Evolutionary conservation across 2,888 invertebrate genomes (phyloP).

Genomic region (Notodonta dromedarius): DNA sequence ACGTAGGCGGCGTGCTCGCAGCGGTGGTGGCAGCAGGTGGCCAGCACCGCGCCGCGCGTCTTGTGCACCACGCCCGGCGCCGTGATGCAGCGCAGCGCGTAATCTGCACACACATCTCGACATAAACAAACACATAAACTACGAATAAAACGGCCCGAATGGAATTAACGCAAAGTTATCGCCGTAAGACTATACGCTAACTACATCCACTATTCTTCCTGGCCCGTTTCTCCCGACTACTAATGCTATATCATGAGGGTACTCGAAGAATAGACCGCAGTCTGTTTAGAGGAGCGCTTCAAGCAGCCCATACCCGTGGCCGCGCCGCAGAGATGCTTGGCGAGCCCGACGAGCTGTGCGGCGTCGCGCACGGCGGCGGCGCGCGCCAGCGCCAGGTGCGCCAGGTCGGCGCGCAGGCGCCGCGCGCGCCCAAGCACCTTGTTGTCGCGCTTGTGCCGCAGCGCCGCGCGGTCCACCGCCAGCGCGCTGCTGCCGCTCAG

Average conservation of each 20-base stretch:
- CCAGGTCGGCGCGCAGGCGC: constrained; percentile 92
- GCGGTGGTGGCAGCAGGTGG: constrained; percentile 96
- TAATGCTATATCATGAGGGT: too few species aligned
- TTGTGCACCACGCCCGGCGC: constrained; percentile 59
- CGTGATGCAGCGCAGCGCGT: constrained; percentile 88
- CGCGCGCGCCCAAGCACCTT: constrained; percentile 37
- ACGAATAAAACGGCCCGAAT: too few species aligned
- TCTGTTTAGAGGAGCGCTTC: too few species aligned
- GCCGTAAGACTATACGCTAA: too few species aligned
- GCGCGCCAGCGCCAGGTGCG: constrained; percentile 87
- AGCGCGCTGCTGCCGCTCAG: constrained; percentile 82
- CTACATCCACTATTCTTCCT: too few species aligned
- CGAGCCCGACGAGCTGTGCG: constrained; percentile 87
- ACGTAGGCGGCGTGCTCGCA: constrained; percentile 89
- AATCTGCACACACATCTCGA: constrained; percentile 77
- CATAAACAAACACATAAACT: too few species aligned
- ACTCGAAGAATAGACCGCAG: too few species aligned
- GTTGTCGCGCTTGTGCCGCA: constrained; percentile 91
- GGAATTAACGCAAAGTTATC: too few species aligned
- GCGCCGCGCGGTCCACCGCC: constrained; percentile 91
- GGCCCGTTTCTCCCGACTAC: too few species aligned
- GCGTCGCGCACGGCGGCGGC: constrained; percentile 56
- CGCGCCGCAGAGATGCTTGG: constrained; percentile 95
- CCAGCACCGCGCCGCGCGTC: constrained; percentile 87
- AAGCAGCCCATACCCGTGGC: constrained; percentile 87